phyloP scores from a whole-genome alignment of 2,888 invertebrate species.

The Operophtera brumata region DNA sequence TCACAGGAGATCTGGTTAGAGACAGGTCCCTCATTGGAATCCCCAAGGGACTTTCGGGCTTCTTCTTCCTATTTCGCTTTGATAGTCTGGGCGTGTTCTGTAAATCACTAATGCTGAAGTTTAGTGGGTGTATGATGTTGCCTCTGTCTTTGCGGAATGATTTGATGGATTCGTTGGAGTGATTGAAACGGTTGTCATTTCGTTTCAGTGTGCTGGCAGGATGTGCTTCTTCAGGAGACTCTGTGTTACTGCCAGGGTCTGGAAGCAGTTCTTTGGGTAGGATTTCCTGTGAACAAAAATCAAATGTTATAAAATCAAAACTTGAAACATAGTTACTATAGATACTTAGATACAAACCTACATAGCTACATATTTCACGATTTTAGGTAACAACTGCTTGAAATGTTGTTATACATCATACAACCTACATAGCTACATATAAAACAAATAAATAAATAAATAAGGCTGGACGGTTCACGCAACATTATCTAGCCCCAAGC shows the following conservation, averaged over 20 bases:
- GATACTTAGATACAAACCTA: too few relatives aligned
- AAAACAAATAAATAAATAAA: too few relatives aligned
- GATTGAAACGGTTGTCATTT: constrained; percentile 56
- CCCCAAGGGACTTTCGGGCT: constrained; percentile 51
- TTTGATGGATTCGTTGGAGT: constrained; percentile 66
- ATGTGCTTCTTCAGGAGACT: constrained; percentile 82
- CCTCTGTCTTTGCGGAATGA: constrained; percentile 61
- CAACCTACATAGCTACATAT: too few relatives aligned
- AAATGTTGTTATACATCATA: too few relatives aligned
- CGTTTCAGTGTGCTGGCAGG: constrained; percentile 64
- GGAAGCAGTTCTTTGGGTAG: constrained; percentile 71
- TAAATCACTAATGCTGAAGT: constrained; percentile 74
- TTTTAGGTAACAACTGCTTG: too few relatives aligned
- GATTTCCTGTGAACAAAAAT: constrained; percentile 62
- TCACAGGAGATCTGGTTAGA: constrained; percentile 62
- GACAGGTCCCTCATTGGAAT: constrained; percentile 73
- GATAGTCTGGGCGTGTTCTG: constrained; percentile 65
- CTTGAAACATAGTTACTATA: too few relatives aligned
- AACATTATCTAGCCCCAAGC: too few relatives aligned
- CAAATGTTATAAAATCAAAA: neutral
- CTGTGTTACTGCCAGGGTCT: constrained; percentile 84
- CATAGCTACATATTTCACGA: too few relatives aligned
- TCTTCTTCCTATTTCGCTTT: constrained; percentile 61
- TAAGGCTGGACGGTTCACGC: too few relatives aligned
- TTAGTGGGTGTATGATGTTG: constrained; percentile 73